Conservation (phyloP, 92 coral and sea anemone species). For the Anthopleura xanthogrammica region DNA sequence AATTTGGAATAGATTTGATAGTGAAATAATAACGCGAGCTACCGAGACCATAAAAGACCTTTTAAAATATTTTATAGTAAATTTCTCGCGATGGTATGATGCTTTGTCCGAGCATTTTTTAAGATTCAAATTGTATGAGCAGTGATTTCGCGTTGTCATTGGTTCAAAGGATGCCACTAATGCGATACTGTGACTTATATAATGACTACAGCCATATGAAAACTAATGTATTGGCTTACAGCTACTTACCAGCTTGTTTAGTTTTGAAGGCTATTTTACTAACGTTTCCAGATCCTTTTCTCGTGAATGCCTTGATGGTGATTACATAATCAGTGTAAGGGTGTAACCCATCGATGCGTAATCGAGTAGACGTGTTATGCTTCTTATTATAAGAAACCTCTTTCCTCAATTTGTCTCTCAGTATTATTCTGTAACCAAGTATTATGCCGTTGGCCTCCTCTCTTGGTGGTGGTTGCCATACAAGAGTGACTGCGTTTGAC, state of each 20-base stretch:
- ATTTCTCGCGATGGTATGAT: too few species aligned
- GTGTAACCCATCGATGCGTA: conserved; percentile 32
- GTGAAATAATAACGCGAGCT: too few species aligned
- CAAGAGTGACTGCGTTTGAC: conserved; percentile 29
- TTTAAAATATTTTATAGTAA: too few species aligned
- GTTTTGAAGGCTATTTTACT: conserved; percentile 56
- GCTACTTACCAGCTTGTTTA: conserved; percentile 64
- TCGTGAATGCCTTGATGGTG: conserved; percentile 58
- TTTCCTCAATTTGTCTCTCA: conserved; percentile 58
- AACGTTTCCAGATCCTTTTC: conserved; percentile 63
- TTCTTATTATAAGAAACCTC: conserved; percentile 34
- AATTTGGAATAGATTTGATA: too few species aligned
- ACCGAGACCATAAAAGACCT: too few species aligned
- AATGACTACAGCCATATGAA: too few species aligned
- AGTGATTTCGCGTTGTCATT: too few species aligned
- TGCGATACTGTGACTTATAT: too few species aligned
- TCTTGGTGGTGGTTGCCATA: conserved; percentile 50
- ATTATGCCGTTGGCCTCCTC: conserved; percentile 51
- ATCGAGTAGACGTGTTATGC: conserved; percentile 41
- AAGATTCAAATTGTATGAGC: too few species aligned
- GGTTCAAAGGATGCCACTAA: too few species aligned
- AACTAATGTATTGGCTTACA: background rate
- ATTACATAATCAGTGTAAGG: conserved; percentile 79
- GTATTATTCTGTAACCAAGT: conserved; percentile 59
- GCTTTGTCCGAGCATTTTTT: too few species aligned